These are phyloP conservation scores for Oostethus manadensis DNA, from an alignment of 2,113 vertebrate species.

Conservation along the genomic window DNA sequence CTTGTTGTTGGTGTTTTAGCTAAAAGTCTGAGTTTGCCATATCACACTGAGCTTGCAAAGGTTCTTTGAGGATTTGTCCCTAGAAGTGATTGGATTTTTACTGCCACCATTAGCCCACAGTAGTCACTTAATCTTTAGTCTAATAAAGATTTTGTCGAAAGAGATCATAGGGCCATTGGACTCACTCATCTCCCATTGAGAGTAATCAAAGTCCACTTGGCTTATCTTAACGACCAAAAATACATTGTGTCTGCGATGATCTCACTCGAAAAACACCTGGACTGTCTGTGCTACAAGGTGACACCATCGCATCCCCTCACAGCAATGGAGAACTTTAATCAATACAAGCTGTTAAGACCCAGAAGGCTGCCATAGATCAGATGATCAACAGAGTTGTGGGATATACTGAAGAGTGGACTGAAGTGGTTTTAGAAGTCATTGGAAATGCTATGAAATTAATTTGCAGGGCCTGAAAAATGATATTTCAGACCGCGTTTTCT, in stretches of 20 bases:
- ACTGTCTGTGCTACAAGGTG: slow-evolving; percentile 55
- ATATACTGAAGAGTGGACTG: slow-evolving; percentile 59
- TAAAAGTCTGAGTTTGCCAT: background rate
- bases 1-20: background rate
- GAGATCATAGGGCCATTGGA: slow-evolving; percentile 40
- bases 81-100: background rate
- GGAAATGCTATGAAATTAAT: slow-evolving; percentile 67
- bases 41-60: background rate
- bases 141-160: slow-evolving; percentile 28
- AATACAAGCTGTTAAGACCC: slow-evolving; percentile 60
- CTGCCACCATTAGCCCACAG: slow-evolving; percentile 14
- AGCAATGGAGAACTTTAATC: slow-evolving; percentile 51
- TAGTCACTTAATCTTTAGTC: slow-evolving; percentile 19
- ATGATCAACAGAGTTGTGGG: slow-evolving; percentile 53
- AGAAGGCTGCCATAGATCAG: slow-evolving; percentile 59
- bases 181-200: slow-evolving; percentile 36
- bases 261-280: slow-evolving; percentile 31
- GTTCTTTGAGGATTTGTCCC: background rate
- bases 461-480: slow-evolving; percentile 60
- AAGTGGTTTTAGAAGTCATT: slow-evolving; percentile 55
- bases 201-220: slow-evolving; percentile 46
- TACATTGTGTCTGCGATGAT: slow-evolving; percentile 36
- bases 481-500: slow-evolving; percentile 60
- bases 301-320: slow-evolving; percentile 36
- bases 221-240: slow-evolving; percentile 37